Evolutionary conservation across 2,113 vertebrate species (phyloP).

Genomic region (Eidolon helvum): DNA sequence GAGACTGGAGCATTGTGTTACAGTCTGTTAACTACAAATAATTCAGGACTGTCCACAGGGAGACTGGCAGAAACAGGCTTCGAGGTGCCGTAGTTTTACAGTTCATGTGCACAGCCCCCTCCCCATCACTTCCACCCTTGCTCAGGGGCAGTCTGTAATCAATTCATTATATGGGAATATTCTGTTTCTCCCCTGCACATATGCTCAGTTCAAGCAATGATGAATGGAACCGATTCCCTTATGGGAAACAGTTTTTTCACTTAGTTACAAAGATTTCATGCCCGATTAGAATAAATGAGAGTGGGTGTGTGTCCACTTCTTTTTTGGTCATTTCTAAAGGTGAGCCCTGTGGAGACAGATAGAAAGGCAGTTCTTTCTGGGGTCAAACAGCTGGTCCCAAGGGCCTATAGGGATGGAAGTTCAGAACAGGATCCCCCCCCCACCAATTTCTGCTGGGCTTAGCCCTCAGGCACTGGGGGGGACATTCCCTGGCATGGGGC

Average conservation of each 20-base stretch:
- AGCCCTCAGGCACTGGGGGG: background rate
- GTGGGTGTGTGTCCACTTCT: background rate
- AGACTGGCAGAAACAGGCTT: slow-evolving; percentile 54
- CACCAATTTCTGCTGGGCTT: background rate
- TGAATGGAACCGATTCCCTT: slow-evolving; percentile 83
- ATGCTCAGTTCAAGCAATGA: slow-evolving; percentile 80
- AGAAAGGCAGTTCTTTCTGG: background rate
- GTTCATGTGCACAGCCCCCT: background rate
- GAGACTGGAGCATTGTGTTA: slow-evolving; percentile 71
- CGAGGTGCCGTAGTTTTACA: slow-evolving; percentile 61
- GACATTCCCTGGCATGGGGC: slow-evolving; percentile 22
- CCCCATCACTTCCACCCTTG: background rate
- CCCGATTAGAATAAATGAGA: slow-evolving; percentile 85
- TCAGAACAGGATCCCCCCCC: background rate
- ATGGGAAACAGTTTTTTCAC: slow-evolving; percentile 86
- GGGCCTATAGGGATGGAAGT: background rate
- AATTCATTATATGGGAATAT: slow-evolving; percentile 77
- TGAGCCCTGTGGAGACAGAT: slow-evolving; percentile 69
- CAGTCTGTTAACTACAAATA: slow-evolving; percentile 81
- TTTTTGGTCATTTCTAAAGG: slow-evolving; percentile 76
- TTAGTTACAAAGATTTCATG: slow-evolving; percentile 88
- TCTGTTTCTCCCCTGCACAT: slow-evolving; percentile 35
- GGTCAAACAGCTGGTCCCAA: slow-evolving; percentile 12
- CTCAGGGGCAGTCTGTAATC: slow-evolving; percentile 73
- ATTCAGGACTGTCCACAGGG: slow-evolving; percentile 63